These are phyloP conservation scores for Agrotis segetum DNA, from an alignment of 2,888 invertebrate species.

Conservation along the genomic window DNA sequence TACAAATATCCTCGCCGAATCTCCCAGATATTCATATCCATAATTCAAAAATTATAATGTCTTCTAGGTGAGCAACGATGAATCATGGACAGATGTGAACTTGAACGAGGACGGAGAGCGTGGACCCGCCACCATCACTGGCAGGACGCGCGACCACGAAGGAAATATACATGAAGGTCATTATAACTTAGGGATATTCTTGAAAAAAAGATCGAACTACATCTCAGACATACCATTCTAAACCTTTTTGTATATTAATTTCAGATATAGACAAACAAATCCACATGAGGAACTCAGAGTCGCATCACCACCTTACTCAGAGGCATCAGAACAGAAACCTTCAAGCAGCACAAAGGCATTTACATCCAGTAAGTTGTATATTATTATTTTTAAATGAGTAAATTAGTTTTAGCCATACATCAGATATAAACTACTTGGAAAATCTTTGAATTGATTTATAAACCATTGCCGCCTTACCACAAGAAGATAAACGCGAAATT, in stretches of 20 bases:
- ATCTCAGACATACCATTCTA: no score
- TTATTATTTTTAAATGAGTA: no score
- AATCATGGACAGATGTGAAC: slow-evolving; percentile 98
- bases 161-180: slow-evolving; percentile 91
- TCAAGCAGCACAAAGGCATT: slow-evolving; percentile 84
- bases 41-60: no score
- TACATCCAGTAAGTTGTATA: slow-evolving; percentile 80
- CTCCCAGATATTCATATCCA: no score
- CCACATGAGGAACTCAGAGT: slow-evolving; percentile 82
- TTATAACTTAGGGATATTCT: not conserved
- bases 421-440: no score
- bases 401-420: no score
- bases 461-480: no score
- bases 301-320: slow-evolving; percentile 82
- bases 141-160: slow-evolving; percentile 92
- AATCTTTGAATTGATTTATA: no score
- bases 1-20: no score
- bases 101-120: slow-evolving; percentile 95
- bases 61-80: slow-evolving; percentile 92
- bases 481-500: no score
- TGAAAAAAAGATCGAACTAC: no score
- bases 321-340: slow-evolving; percentile 82
- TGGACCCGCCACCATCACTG: slow-evolving; percentile 88
- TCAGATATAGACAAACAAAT: slow-evolving; percentile 87
- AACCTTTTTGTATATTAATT: slow-evolving; percentile 30